A percentile compares a stretch with the other conserved stretches of the same genome.
Evolutionary conservation across 1,140 invertebrate species (phyloP).

Genomic region (Wiebesia pumilae): DNA sequence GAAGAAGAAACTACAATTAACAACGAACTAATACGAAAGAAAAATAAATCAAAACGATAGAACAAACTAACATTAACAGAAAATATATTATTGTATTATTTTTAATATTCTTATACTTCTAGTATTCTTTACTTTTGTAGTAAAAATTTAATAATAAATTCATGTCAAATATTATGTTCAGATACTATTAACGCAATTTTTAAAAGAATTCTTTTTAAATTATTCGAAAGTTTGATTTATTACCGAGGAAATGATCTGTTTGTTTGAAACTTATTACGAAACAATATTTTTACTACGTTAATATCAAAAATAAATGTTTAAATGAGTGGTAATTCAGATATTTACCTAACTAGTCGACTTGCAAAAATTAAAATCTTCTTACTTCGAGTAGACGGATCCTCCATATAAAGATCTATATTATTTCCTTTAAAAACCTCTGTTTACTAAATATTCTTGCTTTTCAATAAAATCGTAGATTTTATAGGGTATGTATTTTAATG

Average conservation of each 20-base stretch:
- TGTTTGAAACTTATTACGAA: neutral
- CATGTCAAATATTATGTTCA: neutral
- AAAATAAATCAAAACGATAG: neutral
- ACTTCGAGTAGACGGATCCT: neutral
- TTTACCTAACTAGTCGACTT: neutral
- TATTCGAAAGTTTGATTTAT: slow-evolving; percentile 15
- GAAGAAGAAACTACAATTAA: too few relatives aligned
- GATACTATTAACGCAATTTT: neutral
- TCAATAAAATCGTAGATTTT: neutral
- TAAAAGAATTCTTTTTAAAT: neutral
- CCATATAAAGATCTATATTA: neutral
- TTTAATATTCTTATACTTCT: too few relatives aligned
- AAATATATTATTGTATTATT: too few relatives aligned
- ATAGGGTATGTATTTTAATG: neutral
- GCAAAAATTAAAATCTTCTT: neutral
- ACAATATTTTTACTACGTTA: neutral
- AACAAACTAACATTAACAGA: too few relatives aligned
- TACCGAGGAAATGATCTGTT: neutral
- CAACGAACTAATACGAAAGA: neutral
- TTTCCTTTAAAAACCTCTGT: neutral
- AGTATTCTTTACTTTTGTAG: too few relatives aligned
- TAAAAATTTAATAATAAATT: neutral
- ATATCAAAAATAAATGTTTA: neutral
- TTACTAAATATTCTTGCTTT: neutral
- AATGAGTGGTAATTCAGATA: neutral